A percentile compares a stretch with the other conserved stretches of the same genome.
phyloP scores from a whole-genome alignment of 2,888 invertebrate genomes.

The Trissoscelio sp. region DNA sequence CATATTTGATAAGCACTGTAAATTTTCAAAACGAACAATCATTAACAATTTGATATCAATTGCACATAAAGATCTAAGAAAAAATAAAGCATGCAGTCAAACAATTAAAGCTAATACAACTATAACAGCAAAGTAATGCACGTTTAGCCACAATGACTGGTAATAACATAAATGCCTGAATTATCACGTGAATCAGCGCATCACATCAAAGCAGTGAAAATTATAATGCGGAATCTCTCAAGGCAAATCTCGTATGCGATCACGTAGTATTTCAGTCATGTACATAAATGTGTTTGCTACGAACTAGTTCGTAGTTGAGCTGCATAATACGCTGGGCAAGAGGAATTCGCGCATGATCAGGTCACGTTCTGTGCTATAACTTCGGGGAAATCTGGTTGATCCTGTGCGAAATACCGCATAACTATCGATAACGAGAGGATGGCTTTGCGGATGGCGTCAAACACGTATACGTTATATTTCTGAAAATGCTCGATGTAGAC shows the following conservation, averaged over 20 bases:
- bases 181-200: conserved; percentile 64
- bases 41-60: no score
- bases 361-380: conserved; percentile 68
- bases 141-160: conserved; percentile 62
- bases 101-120: conserved; percentile 42
- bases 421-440: conserved; percentile 69
- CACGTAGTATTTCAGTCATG: conserved; percentile 66
- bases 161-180: conserved; percentile 65
- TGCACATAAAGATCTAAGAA: neutral
- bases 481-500: conserved; percentile 53
- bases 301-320: conserved; percentile 69
- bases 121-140: conserved; percentile 47
- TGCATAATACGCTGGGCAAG: conserved; percentile 67
- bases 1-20: no score
- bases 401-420: conserved; percentile 68
- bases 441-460: conserved; percentile 68
- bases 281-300: conserved; percentile 68
- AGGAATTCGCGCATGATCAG: conserved; percentile 68
- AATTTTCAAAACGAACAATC: no score
- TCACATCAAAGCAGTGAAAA: conserved; percentile 67
- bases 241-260: conserved; percentile 66
- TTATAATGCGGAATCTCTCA: conserved; percentile 65
- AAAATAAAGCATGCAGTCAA: conserved; percentile 15
- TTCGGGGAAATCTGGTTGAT: conserved; percentile 67
- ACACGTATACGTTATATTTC: conserved; percentile 69